These are phyloP conservation scores for Sterna hirundo DNA, from an alignment of 2,113 vertebrate species.

Conservation along the genomic window DNA sequence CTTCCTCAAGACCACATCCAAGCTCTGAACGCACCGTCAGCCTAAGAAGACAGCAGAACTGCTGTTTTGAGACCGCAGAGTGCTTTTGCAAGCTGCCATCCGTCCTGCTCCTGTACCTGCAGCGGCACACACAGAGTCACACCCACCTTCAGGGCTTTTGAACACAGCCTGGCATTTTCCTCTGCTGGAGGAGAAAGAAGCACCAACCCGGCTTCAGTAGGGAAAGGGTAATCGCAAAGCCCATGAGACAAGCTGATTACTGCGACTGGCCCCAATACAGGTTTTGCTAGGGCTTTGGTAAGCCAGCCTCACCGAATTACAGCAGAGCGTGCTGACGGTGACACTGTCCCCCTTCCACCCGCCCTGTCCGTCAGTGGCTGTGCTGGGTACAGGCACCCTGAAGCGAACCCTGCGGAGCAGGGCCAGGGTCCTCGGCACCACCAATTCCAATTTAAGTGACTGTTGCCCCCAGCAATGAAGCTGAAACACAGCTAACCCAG, in stretches of 20 bases:
- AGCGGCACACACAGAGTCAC: rapidly evolving
- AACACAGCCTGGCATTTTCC: background rate
- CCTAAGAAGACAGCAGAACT: background rate
- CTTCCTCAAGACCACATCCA: background rate
- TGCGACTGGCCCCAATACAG: background rate
- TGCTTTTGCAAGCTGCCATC: background rate
- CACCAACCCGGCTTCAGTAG: background rate
- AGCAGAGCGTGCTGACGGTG: background rate
- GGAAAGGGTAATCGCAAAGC: background rate
- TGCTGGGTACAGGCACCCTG: background rate
- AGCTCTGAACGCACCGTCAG: background rate
- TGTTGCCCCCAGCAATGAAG: background rate
- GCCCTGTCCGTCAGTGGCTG: rapidly evolving
- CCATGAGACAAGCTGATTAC: background rate
- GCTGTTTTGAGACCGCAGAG: background rate
- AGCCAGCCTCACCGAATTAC: background rate
- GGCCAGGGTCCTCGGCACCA: background rate
- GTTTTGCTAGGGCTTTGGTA: background rate
- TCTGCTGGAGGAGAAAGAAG: background rate
- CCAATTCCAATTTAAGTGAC: background rate
- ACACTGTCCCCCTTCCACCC: background rate
- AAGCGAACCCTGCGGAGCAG: background rate
- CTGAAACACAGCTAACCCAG: background rate
- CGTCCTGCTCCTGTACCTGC: background rate
- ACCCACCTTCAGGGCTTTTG: background rate